A percentile compares a stretch with the other conserved stretches of the same genome.
These are phyloP conservation scores for Catocala sponsa DNA, from an alignment of 2,888 invertebrate genomes.

Conservation along the genomic window DNA sequence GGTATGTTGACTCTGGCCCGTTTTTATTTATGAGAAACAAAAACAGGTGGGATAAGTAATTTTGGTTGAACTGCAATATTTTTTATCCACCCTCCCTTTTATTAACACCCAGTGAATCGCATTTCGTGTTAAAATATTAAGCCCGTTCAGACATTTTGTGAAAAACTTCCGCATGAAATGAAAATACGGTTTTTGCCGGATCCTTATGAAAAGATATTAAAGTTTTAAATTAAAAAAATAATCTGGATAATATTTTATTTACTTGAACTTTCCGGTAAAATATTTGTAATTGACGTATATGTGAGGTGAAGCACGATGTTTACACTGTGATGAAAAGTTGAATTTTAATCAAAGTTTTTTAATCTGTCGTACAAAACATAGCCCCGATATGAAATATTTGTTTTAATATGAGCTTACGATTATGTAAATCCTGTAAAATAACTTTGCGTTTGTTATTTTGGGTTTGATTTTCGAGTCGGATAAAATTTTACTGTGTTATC, in stretches of 20 bases:
- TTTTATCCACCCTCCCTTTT: slow-evolving; percentile 33
- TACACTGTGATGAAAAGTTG: not conserved
- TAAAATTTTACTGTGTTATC: too few relatives aligned
- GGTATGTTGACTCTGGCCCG: not conserved
- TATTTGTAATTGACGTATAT: not conserved
- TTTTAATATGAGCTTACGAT: too few relatives aligned
- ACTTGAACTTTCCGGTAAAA: not conserved
- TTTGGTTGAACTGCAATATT: slow-evolving; percentile 27
- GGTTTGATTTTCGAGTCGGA: too few relatives aligned
- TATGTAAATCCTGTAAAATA: too few relatives aligned
- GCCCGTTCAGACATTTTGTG: slow-evolving; percentile 39
- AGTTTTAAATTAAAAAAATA: slow-evolving; percentile 48
- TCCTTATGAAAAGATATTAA: slow-evolving; percentile 40
- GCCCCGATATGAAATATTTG: too few relatives aligned
- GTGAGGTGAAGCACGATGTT: not conserved
- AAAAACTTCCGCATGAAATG: slow-evolving; percentile 43
- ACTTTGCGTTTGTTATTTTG: too few relatives aligned
- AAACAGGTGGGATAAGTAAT: slow-evolving; percentile 20
- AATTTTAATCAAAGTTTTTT: too few relatives aligned
- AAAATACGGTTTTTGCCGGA: slow-evolving; percentile 35
- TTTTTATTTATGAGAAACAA: slow-evolving; percentile 10
- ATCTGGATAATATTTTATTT: slow-evolving; percentile 33
- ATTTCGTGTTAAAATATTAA: slow-evolving; percentile 52
- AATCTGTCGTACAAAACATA: too few relatives aligned
- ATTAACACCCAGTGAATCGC: slow-evolving; percentile 50